phyloP scores from a whole-genome alignment of 1,140 invertebrate genomes.

The Heliothis virescens region DNA sequence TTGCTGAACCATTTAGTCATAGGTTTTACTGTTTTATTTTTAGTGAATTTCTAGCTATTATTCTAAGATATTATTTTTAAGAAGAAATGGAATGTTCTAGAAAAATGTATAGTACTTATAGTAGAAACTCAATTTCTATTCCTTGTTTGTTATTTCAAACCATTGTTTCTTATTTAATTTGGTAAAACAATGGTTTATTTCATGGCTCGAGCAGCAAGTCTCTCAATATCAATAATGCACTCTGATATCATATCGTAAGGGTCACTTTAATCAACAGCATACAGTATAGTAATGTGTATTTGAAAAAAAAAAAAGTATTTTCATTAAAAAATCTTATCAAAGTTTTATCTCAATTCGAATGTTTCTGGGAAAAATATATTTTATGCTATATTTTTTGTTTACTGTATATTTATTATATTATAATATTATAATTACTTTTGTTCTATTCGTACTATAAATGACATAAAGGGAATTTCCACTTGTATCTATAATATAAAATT shows the following conservation, averaged over 20 bases:
- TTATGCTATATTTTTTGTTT: too few species aligned
- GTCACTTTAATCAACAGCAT: too few species aligned
- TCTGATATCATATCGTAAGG: background rate
- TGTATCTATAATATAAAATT: too few species aligned
- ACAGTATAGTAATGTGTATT: too few species aligned
- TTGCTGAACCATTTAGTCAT: slow-evolving; percentile 2
- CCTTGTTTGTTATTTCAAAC: background rate
- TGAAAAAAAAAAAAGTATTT: too few species aligned
- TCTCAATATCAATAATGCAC: background rate
- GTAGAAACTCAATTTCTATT: background rate
- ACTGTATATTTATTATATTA: too few species aligned
- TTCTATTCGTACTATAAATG: too few species aligned
- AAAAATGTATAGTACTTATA: background rate
- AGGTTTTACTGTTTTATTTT: background rate
- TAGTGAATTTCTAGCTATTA: background rate
- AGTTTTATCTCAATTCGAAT: too few species aligned
- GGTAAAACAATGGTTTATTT: slow-evolving; percentile 10
- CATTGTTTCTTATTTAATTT: background rate
- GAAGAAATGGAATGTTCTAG: background rate
- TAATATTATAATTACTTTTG: too few species aligned
- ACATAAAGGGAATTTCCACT: too few species aligned
- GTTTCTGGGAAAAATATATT: too few species aligned
- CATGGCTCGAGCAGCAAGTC: background rate
- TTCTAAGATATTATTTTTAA: background rate
- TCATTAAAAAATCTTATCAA: too few species aligned